Conservation (phyloP, 92 coral and sea anemone species). For the Chrysogorgia sp. region DNA sequence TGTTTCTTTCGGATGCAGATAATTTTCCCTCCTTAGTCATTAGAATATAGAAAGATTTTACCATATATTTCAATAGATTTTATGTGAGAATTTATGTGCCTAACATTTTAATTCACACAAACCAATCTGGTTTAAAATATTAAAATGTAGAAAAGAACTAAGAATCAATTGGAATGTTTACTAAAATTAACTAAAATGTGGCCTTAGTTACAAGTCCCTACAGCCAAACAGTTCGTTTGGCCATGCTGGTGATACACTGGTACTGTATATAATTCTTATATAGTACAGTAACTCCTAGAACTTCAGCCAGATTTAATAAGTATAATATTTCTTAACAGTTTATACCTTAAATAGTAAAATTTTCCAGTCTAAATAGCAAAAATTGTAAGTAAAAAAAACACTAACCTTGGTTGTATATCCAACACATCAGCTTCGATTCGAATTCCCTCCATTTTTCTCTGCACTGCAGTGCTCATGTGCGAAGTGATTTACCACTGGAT, state of each 20-base stretch:
- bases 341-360: constrained; percentile 4
- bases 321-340: background rate
- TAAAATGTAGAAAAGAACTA: background rate
- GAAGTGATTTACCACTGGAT: constrained; percentile 45
- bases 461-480: constrained; percentile 35
- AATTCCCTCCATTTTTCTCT: constrained; percentile 32
- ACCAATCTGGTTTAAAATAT: background rate
- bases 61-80: background rate
- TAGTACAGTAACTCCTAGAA: constrained; percentile 1
- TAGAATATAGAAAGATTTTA: constrained; percentile 7
- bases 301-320: background rate
- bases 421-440: background rate
- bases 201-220: background rate
- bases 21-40: constrained; percentile 28
- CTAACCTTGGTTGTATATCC: constrained; percentile 33
- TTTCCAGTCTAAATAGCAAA: background rate
- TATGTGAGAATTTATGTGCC: too few relatives aligned
- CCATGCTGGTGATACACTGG: background rate
- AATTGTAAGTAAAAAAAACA: constrained; percentile 4
- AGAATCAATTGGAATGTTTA: constrained; percentile 3
- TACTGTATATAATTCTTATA: background rate
- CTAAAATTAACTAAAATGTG: too few relatives aligned
- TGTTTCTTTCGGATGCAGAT: constrained; percentile 45
- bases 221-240: constrained; percentile 1
- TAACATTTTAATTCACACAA: constrained; percentile 4